phyloP scores from a whole-genome alignment of 2,888 invertebrate species.

The Leptura quadrifasciata region DNA sequence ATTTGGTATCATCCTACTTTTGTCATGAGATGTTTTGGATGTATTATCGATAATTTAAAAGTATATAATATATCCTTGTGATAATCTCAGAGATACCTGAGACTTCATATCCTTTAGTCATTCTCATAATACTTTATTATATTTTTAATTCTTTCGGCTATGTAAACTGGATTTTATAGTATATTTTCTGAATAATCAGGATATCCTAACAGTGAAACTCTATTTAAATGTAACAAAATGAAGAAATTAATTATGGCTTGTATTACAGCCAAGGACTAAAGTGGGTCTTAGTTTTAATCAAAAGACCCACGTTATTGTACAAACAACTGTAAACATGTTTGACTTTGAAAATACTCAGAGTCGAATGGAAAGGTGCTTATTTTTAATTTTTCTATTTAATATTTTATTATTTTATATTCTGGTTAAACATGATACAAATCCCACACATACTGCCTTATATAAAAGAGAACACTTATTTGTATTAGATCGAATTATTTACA shows the following conservation, averaged over 20 bases:
- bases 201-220: neutral
- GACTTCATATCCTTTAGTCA: too few relatives aligned
- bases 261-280: conserved; percentile 13
- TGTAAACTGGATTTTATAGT: too few relatives aligned
- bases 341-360: conserved; percentile 9
- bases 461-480: conserved; percentile 15
- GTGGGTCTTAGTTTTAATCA: conserved; percentile 18
- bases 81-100: too few relatives aligned
- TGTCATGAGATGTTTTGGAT: too few relatives aligned
- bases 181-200: too few relatives aligned
- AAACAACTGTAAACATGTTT: neutral
- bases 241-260: neutral
- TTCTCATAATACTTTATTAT: too few relatives aligned
- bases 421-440: conserved; percentile 6
- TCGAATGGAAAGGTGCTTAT: conserved; percentile 9
- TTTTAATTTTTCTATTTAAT: neutral
- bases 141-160: too few relatives aligned
- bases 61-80: too few relatives aligned
- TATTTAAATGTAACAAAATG: neutral
- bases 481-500: too few relatives aligned
- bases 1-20: too few relatives aligned
- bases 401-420: conserved; percentile 19
- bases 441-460: neutral
- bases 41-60: too few relatives aligned
- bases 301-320: conserved; percentile 12